Percentiles rank a stretch among this genome's conserved stretches.
These are phyloP conservation scores for Cryptotis parvus DNA, from an alignment of 2,113 vertebrate genomes.

Conservation along the genomic window DNA sequence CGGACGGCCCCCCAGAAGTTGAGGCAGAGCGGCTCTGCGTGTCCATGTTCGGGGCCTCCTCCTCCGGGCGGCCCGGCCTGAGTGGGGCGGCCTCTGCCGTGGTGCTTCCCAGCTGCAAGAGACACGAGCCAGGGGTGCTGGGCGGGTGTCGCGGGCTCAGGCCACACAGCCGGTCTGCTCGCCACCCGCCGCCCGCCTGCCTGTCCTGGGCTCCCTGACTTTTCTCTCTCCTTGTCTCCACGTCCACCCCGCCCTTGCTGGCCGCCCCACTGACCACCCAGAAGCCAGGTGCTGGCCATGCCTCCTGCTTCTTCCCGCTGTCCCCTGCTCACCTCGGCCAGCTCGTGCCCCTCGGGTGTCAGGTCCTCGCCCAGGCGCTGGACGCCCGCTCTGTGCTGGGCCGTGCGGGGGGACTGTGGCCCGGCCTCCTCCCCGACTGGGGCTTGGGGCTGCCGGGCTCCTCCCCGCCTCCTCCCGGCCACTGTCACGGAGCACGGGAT, in stretches of 20 bases:
- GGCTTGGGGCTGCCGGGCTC: not conserved
- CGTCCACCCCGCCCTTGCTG: no score
- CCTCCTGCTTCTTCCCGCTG: no score
- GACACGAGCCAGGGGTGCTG: not conserved
- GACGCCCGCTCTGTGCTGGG: not conserved
- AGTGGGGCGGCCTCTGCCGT: not conserved
- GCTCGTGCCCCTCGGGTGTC: not conserved
- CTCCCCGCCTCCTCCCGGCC: not conserved
- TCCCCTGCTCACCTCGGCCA: slow-evolving; percentile 5
- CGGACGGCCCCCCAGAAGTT: not conserved
- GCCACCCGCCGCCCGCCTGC: no score
- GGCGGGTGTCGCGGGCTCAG: no score
- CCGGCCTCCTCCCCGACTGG: not conserved
- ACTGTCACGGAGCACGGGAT: not conserved
- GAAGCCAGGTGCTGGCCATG: no score
- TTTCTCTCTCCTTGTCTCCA: no score
- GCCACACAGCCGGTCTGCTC: no score
- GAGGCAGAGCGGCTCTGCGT: not conserved
- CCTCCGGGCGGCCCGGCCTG: not conserved
- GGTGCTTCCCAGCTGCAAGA: slow-evolving; percentile 1
- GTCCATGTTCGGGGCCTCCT: not conserved
- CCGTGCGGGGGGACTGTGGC: not conserved
- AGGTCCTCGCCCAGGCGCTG: not conserved
- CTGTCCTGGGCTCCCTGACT: not conserved
- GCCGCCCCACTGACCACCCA: no score